Evolutionary conservation across 2,888 invertebrate genomes (phyloP).

Genomic region (Drosophila atroscutellata): DNA sequence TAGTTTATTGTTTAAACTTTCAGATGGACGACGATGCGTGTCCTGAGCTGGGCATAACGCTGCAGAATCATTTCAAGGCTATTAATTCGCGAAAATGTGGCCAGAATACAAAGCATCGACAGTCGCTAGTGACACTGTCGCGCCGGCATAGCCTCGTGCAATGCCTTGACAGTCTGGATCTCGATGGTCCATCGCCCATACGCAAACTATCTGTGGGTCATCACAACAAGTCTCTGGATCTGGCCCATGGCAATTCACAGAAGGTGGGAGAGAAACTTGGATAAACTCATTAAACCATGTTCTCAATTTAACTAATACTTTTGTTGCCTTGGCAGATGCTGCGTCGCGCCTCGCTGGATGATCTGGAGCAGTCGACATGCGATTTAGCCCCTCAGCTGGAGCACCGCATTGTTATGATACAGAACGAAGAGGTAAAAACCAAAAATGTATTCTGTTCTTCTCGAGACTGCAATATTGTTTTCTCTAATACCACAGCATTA

Average conservation of each 20-base stretch:
- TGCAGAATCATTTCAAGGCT: slow-evolving; percentile 96
- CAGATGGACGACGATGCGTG: slow-evolving; percentile 94
- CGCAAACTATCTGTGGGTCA: slow-evolving; percentile 85
- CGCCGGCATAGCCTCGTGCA: slow-evolving; percentile 92
- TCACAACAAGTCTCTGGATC: slow-evolving; percentile 82
- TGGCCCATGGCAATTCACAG: slow-evolving; percentile 80
- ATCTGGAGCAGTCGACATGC: slow-evolving; percentile 92
- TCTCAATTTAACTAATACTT: neutral
- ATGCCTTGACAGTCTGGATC: slow-evolving; percentile 89
- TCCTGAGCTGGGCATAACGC: slow-evolving; percentile 92
- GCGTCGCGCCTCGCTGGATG: slow-evolving; percentile 91
- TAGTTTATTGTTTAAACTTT: neutral
- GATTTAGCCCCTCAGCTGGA: slow-evolving; percentile 93
- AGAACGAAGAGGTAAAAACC: slow-evolving; percentile 89
- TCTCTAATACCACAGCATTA: slow-evolving; percentile 72
- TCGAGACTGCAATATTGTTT: neutral
- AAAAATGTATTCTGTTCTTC: neutral
- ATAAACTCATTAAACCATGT: neutral
- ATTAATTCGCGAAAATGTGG: slow-evolving; percentile 90
- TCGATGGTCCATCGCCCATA: slow-evolving; percentile 90
- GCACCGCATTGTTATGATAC: slow-evolving; percentile 91
- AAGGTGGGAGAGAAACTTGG: slow-evolving; percentile 67
- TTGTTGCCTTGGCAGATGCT: slow-evolving; percentile 85
- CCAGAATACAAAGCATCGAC: slow-evolving; percentile 92
- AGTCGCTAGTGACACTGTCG: slow-evolving; percentile 93